Percentiles rank a stretch among this genome's conserved stretches.
Conservation (phyloP, 2,888 invertebrate genomes). For the Diaprepes abbreviatus region DNA sequence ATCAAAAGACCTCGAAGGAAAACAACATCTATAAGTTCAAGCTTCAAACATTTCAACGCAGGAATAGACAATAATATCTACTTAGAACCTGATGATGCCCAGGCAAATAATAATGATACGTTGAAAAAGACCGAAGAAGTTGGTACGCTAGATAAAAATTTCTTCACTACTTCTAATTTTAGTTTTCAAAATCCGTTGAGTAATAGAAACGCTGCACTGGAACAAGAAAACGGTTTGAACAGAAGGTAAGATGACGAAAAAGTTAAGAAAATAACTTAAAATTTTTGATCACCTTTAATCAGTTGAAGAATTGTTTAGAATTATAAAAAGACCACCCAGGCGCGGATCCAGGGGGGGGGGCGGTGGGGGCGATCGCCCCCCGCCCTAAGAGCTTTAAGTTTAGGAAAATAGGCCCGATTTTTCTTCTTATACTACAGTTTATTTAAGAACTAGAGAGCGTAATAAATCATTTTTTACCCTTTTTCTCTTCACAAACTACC, state of each 20-base stretch:
- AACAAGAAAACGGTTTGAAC: neutral
- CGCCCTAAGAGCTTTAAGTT: too few relatives aligned
- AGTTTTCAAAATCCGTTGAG: constrained; percentile 11
- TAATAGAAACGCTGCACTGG: neutral
- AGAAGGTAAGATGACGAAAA: constrained; percentile 4
- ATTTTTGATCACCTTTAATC: too few relatives aligned
- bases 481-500: too few relatives aligned
- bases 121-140: neutral
- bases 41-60: constrained; percentile 30
- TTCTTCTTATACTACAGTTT: too few relatives aligned
- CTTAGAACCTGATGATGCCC: neutral
- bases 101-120: neutral
- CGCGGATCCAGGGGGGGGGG: too few relatives aligned
- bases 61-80: neutral
- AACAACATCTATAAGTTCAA: constrained; percentile 30
- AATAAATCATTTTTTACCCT: too few relatives aligned
- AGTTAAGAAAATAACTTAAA: too few relatives aligned
- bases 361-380: too few relatives aligned
- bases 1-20: constrained; percentile 28
- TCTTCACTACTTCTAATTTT: constrained; percentile 19
- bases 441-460: too few relatives aligned
- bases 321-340: too few relatives aligned
- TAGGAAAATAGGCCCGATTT: too few relatives aligned
- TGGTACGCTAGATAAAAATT: constrained; percentile 21
- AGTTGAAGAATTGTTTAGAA: too few relatives aligned